Evolutionary conservation across 2,113 vertebrate genomes (phyloP).

Genomic region (Zapus hudsonius): DNA sequence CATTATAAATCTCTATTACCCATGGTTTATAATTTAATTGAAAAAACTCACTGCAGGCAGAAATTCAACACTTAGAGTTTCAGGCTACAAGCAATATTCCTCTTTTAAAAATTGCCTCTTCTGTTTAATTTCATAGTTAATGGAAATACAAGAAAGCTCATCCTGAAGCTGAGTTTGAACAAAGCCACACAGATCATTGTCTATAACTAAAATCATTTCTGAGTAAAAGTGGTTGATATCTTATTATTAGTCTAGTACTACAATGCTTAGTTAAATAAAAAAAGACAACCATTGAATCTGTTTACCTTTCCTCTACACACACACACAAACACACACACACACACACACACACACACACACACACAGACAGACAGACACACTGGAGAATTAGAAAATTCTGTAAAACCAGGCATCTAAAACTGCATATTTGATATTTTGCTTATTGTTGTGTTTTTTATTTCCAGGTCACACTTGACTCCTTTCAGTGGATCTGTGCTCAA

Average conservation of each 20-base stretch:
- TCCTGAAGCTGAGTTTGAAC: slow-evolving; percentile 69
- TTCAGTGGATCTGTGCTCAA: neutral
- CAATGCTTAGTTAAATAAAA: slow-evolving; percentile 48
- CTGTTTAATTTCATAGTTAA: slow-evolving; percentile 78
- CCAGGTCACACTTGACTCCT: neutral
- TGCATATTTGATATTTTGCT: neutral
- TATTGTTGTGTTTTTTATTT: slow-evolving; percentile 3
- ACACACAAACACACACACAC: neutral
- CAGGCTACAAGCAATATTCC: slow-evolving; percentile 64
- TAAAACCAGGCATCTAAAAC: neutral
- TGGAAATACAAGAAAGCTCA: slow-evolving; percentile 65
- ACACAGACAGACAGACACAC: neutral
- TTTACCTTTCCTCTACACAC: neutral
- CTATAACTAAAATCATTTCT: slow-evolving; percentile 60
- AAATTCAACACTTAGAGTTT: slow-evolving; percentile 66
- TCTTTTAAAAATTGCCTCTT: slow-evolving; percentile 75
- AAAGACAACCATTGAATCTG: slow-evolving; percentile 15
- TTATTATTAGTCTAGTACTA: slow-evolving; percentile 22
- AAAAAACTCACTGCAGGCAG: slow-evolving; percentile 70
- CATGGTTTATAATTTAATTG: slow-evolving; percentile 69
- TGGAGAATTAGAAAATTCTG: slow-evolving; percentile 16
- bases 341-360: neutral
- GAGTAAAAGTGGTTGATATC: slow-evolving; percentile 39
- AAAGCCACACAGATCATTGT: slow-evolving; percentile 65
- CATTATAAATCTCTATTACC: slow-evolving; percentile 74